Evolutionary conservation across 2,797 vertebrate species (phyloP).

Genomic region (Saxicola maurus): DNA sequence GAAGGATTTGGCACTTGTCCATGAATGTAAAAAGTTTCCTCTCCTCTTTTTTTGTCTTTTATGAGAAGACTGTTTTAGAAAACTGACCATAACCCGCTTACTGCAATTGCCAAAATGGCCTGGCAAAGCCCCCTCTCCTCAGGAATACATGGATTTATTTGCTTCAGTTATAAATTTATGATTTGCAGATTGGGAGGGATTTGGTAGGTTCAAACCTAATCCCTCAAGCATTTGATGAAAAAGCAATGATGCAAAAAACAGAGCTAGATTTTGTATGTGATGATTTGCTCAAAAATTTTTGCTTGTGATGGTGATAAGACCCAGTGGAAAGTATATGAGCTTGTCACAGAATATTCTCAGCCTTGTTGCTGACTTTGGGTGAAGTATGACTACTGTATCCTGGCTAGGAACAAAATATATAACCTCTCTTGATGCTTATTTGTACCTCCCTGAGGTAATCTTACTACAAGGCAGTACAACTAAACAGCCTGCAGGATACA

Average conservation of each 20-base stretch:
- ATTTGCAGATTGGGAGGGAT: slow-evolving; percentile 36
- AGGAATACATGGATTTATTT: neutral
- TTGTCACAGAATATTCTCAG: neutral
- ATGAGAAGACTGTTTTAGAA: neutral
- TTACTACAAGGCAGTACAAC: neutral
- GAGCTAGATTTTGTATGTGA: slow-evolving; percentile 1
- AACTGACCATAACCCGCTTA: neutral
- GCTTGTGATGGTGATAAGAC: neutral
- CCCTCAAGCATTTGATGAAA: slow-evolving; percentile 12
- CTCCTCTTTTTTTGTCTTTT: neutral
- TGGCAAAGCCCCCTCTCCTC: neutral
- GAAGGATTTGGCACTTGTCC: neutral
- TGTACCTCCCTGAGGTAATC: neutral
- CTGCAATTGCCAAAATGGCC: neutral
- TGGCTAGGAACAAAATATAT: neutral
- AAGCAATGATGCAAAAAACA: slow-evolving; percentile 24
- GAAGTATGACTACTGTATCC: neutral
- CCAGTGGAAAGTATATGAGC: neutral
- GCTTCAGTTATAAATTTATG: slow-evolving; percentile 13
- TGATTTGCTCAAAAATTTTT: slow-evolving; percentile 14
- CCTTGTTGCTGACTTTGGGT: neutral
- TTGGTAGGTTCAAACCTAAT: neutral
- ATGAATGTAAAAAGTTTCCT: neutral
- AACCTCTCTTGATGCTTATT: neutral
- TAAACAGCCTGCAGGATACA: neutral